Conservation (phyloP, 2,888 invertebrate genomes). For the Oxytorus armatus region DNA sequence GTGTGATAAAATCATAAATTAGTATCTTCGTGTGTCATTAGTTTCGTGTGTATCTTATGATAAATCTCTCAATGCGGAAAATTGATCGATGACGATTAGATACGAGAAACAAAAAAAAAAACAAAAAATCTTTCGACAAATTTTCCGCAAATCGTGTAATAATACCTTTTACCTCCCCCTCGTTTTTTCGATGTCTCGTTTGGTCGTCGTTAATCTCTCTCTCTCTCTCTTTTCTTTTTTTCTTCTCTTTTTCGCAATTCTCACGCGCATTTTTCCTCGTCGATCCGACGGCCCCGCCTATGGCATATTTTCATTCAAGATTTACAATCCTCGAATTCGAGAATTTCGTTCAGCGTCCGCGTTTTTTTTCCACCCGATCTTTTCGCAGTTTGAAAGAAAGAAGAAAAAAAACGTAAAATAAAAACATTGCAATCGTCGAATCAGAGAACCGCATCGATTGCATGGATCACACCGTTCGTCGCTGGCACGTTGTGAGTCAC, state of each 20-base stretch:
- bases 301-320: constrained; percentile 72
- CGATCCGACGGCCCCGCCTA: constrained; percentile 68
- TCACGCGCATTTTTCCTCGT: constrained; percentile 64
- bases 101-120: constrained; percentile 24
- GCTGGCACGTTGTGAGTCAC: constrained; percentile 94
- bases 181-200: constrained; percentile 5
- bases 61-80: constrained; percentile 28
- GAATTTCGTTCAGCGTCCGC: constrained; percentile 16
- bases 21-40: constrained; percentile 36
- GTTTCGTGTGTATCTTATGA: constrained; percentile 26
- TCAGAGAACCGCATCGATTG: constrained; percentile 90
- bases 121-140: constrained; percentile 33
- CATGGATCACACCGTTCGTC: constrained; percentile 95
- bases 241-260: constrained; percentile 52
- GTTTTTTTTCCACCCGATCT: constrained; percentile 9
- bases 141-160: constrained; percentile 44
- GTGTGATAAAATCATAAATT: constrained; percentile 66
- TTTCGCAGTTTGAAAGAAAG: constrained; percentile 21
- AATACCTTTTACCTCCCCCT: constrained; percentile 44
- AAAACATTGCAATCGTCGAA: constrained; percentile 27
- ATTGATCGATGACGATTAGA: constrained; percentile 46
- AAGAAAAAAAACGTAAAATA: constrained; percentile 32
- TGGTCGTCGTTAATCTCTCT: constrained; percentile 18
- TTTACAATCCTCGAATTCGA: background rate
- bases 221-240: constrained; percentile 28